Conservation (phyloP, 1,140 invertebrate species). For the Propsilocerus akamusi region DNA sequence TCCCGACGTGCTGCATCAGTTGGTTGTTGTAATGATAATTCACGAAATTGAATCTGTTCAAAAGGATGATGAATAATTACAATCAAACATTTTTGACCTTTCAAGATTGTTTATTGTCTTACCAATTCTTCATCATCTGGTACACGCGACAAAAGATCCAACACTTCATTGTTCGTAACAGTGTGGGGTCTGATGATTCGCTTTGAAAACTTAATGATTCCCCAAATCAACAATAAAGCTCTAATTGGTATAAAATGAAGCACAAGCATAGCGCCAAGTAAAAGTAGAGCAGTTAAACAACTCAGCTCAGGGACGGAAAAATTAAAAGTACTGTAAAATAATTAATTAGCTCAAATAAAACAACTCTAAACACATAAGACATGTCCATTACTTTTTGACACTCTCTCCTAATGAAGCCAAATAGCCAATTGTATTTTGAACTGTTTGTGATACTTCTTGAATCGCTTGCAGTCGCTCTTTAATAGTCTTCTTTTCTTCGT, state of each 20-base stretch:
- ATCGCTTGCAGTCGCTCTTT: constrained; percentile 87
- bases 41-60: constrained; percentile 31
- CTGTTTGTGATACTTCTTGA: constrained; percentile 85
- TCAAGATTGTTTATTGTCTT: constrained; percentile 24
- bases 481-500: constrained; percentile 88
- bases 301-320: constrained; percentile 95
- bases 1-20: constrained; percentile 28
- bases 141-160: constrained; percentile 89
- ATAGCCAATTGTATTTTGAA: constrained; percentile 86
- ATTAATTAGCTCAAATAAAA: not conserved
- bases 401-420: constrained; percentile 81
- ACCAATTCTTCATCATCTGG: constrained; percentile 88
- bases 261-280: constrained; percentile 49
- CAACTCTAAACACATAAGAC: not conserved
- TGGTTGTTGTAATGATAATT: constrained; percentile 29
- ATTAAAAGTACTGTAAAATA: constrained; percentile 69
- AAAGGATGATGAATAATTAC: not conserved
- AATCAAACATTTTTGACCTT: not conserved
- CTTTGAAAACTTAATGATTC: constrained; percentile 91
- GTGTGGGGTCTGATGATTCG: constrained; percentile 84
- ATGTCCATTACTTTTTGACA: constrained; percentile 77
- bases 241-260: constrained; percentile 83
- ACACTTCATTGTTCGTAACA: constrained; percentile 91
- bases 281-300: constrained; percentile 67
- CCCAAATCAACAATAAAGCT: constrained; percentile 89